Percentiles rank a stretch among this genome's conserved stretches.
phyloP scores from a whole-genome alignment of 2,888 invertebrate genomes.

The Cephus sareptanus region DNA sequence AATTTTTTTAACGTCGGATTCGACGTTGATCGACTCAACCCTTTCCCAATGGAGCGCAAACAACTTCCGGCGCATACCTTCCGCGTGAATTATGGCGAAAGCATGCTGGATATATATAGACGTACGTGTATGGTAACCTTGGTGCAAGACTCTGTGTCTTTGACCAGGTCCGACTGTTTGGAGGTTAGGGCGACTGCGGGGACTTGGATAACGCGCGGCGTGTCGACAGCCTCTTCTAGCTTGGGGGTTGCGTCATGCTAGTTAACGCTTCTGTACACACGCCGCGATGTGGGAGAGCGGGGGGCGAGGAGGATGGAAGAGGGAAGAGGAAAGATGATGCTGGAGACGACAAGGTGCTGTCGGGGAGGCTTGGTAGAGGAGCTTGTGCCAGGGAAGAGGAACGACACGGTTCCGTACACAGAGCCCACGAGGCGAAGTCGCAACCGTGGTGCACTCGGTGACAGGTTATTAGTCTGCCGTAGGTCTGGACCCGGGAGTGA shows the following conservation, averaged over 20 bases:
- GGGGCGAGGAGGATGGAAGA: neutral
- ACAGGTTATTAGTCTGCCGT: slow-evolving; percentile 58
- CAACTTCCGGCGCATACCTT: neutral
- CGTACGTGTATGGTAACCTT: neutral
- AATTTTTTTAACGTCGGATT: neutral
- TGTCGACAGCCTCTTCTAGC: neutral
- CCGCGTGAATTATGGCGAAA: neutral
- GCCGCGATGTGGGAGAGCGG: neutral
- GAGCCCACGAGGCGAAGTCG: slow-evolving; percentile 22
- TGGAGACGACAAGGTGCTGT: neutral
- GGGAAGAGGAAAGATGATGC: neutral
- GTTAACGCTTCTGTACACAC: neutral
- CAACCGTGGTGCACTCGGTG: slow-evolving; percentile 42
- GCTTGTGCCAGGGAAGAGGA: neutral
- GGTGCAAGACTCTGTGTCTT: neutral
- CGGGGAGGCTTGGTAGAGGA: neutral
- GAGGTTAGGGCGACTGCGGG: neutral
- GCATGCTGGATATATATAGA: neutral
- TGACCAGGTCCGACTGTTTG: neutral
- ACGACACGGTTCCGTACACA: neutral
- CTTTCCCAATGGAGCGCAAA: neutral
- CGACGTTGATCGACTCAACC: neutral
- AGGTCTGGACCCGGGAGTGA: slow-evolving; percentile 50
- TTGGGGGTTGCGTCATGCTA: neutral
- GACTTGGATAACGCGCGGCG: neutral